Percentiles rank a stretch among this genome's conserved stretches.
phyloP scores from a whole-genome alignment of 2,113 vertebrate genomes.

The Syngnathoides biaculeatus region DNA sequence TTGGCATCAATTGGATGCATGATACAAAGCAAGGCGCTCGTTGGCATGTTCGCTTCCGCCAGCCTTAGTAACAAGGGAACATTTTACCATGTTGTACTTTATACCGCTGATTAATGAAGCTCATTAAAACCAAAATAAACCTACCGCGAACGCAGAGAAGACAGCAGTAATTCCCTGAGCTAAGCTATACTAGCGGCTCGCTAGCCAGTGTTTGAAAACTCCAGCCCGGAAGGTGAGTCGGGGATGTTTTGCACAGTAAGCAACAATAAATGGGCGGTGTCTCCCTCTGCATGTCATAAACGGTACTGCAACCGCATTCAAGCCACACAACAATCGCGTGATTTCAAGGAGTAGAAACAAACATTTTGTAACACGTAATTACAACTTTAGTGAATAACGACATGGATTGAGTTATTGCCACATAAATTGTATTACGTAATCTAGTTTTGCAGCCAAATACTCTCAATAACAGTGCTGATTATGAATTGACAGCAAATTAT shows the following conservation, averaged over 20 bases:
- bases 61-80: not conserved
- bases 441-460: not conserved
- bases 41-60: slow-evolving; percentile 41
- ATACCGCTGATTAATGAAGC: not conserved
- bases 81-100: no score
- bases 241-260: slow-evolving; percentile 15
- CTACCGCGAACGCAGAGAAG: slow-evolving; percentile 40
- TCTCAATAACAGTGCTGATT: not conserved
- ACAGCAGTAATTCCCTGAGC: slow-evolving; percentile 57
- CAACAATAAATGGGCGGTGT: not conserved
- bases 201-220: slow-evolving; percentile 62
- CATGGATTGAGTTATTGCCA: not conserved
- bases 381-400: not conserved
- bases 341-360: not conserved
- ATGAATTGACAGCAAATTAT: not conserved
- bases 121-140: not conserved
- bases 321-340: not conserved
- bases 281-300: slow-evolving; percentile 21
- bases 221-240: slow-evolving; percentile 48
- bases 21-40: slow-evolving; percentile 56
- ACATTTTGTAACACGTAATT: not conserved
- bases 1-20: slow-evolving; percentile 22
- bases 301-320: slow-evolving; percentile 3
- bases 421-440: not conserved
- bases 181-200: slow-evolving; percentile 30